Evolutionary conservation across 2,888 invertebrate genomes (phyloP).

Genomic region (Scrobipalpa costella): DNA sequence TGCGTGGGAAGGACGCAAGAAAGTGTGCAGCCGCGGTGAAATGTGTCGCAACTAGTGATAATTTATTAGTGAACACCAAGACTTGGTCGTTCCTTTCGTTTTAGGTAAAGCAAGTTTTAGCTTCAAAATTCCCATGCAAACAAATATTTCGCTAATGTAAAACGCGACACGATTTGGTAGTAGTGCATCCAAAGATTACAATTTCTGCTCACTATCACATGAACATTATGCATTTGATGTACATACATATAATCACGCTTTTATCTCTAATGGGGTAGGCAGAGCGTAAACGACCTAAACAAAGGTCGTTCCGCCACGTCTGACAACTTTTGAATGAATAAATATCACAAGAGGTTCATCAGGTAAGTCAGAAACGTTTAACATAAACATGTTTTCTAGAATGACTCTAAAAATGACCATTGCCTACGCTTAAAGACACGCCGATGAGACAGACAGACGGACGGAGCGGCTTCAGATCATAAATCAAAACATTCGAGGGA

Average conservation of each 20-base stretch:
- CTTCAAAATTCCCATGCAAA: neutral
- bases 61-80: conserved; percentile 15
- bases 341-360: too few species aligned
- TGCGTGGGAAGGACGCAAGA: conserved; percentile 37
- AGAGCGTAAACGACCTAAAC: too few species aligned
- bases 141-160: too few species aligned
- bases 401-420: neutral
- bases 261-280: too few species aligned
- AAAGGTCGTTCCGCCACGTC: too few species aligned
- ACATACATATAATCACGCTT: too few species aligned
- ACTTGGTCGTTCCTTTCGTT: neutral
- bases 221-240: too few species aligned
- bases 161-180: too few species aligned
- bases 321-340: too few species aligned
- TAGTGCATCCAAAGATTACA: too few species aligned
- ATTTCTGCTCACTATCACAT: too few species aligned
- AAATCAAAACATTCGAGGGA: conserved; percentile 72
- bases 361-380: too few species aligned
- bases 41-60: conserved; percentile 25
- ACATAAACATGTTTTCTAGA: neutral
- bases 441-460: conserved; percentile 42
- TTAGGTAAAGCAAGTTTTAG: neutral
- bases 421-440: conserved; percentile 37
- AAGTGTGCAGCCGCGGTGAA: conserved; percentile 27
- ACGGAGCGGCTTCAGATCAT: conserved; percentile 51